phyloP scores from a whole-genome alignment of 2,888 invertebrate species.

The Aproaerema taeniolella region DNA sequence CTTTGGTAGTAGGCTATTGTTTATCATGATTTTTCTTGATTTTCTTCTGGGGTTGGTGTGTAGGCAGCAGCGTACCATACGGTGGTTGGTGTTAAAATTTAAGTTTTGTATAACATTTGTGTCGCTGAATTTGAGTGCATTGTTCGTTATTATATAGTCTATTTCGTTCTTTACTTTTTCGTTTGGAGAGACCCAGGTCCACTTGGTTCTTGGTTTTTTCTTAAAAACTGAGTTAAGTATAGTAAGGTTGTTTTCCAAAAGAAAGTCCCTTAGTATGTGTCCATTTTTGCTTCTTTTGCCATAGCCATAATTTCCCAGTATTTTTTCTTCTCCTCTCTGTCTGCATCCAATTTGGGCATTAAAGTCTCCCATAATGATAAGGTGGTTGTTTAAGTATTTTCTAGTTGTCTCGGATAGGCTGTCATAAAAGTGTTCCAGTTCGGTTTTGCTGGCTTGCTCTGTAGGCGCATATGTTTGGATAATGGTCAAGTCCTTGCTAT shows the following conservation, averaged over 20 bases:
- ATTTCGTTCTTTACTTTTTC: slow-evolving; percentile 19
- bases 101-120: slow-evolving; percentile 13
- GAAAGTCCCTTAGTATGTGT: slow-evolving; percentile 16
- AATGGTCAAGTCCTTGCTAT: slow-evolving; percentile 3
- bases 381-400: slow-evolving; percentile 14
- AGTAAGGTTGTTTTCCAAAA: slow-evolving; percentile 17
- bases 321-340: slow-evolving; percentile 15
- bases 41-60: not conserved
- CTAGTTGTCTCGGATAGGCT: slow-evolving; percentile 1
- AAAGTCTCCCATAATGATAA: slow-evolving; percentile 20
- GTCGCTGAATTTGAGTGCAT: slow-evolving; percentile 11
- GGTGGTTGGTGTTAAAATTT: slow-evolving; percentile 23
- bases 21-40: not conserved
- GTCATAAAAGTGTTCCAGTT: slow-evolving; percentile 17
- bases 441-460: slow-evolving; percentile 12
- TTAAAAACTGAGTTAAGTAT: slow-evolving; percentile 18
- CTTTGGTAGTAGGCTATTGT: not conserved
- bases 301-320: slow-evolving; percentile 15
- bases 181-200: slow-evolving; percentile 23
- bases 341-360: slow-evolving; percentile 16
- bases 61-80: slow-evolving; percentile 3
- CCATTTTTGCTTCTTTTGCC: slow-evolving; percentile 20
- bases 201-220: slow-evolving; percentile 14
- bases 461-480: slow-evolving; percentile 15
- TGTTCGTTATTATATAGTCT: slow-evolving; percentile 20